Evolutionary conservation across 2,888 invertebrate species (phyloP), one percentile per base, ranked within the genome.

Genomic region (Melanostoma scalare): DNA sequence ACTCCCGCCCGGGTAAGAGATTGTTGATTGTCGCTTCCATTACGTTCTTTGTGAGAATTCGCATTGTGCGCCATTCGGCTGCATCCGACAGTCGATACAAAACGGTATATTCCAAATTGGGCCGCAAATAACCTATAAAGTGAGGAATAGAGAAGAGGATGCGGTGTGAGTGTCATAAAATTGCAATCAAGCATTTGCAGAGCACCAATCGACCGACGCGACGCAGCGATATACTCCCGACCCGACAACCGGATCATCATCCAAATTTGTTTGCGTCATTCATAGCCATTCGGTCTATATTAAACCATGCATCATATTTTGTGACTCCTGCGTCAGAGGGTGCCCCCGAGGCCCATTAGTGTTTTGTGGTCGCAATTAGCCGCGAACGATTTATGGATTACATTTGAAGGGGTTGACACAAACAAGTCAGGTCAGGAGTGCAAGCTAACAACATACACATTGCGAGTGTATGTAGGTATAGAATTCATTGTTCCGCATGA

Each of bases 11-110:
- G 30, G 97, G 94, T 80, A 93, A 92, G 86, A 98, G 93, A 86
- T 95, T 95, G 86, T 94, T 93, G 79, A 98, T 93, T 6, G 96
- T 96, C 56, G 96, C 95, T 89, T 95, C 95, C 73, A 96, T 95
- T 58, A 94, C 92, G 86, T 94, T 94, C 69, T 94, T 93, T 6
- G 95, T 94, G 68, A 94, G 92, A 42, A 97, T 94, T 87, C 94
- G 93, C 92, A 96, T 94, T 6, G 96, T 96, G 87, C 95, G 94
- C 98, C 98, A 98, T 91, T 96, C 96, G 35, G 94, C 93, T 40
- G 93, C 94, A 69, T 94, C 94, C 35, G 94, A 93, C 78, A 94
- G 94, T 86, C 96, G 94, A 90, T 96, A 96, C 98, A 97, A 97
- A 84, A 98, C 94, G 73, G 95, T 94, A 90, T 96, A 97, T 89